A percentile compares a stretch with the other conserved stretches of the same genome.
phyloP scores from a whole-genome alignment of 2,113 vertebrate genomes.

The Coptodon bakossiorum region DNA sequence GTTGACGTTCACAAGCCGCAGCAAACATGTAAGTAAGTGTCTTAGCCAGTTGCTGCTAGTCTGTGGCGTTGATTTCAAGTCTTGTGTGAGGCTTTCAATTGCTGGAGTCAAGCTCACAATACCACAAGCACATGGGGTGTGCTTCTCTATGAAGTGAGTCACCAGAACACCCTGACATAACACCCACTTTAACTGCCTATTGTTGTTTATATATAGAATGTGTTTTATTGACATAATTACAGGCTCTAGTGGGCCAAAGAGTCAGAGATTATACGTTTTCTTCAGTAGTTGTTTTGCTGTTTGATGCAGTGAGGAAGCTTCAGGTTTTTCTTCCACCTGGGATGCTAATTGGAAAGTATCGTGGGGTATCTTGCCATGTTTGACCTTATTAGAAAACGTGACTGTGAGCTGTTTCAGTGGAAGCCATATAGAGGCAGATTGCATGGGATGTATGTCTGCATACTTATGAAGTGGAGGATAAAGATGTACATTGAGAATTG shows the following conservation, averaged over 20 bases:
- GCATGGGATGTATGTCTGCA: background rate
- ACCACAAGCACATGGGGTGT: slow-evolving; percentile 6
- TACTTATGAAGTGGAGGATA: background rate
- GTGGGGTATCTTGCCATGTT: background rate
- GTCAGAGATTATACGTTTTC: slow-evolving; percentile 37
- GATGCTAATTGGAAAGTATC: background rate
- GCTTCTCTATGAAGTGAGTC: slow-evolving; percentile 35
- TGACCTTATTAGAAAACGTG: background rate
- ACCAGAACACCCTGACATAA: slow-evolving; percentile 44
- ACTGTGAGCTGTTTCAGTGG: background rate
- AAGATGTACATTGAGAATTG: background rate
- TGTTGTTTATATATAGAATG: slow-evolving; percentile 67
- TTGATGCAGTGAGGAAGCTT: background rate
- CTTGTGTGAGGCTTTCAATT: background rate
- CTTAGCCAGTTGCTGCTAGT: background rate
- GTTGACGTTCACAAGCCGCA: background rate
- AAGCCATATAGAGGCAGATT: background rate
- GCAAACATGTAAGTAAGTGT: background rate
- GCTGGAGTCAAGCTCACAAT: background rate
- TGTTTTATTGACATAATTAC: slow-evolving; percentile 60
- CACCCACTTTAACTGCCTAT: slow-evolving; percentile 55
- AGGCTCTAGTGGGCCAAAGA: slow-evolving; percentile 12
- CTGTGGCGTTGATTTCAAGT: background rate
- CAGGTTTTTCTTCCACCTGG: background rate
- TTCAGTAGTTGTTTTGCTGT: slow-evolving; percentile 2